Base-by-base conservation (phyloP, 2,888 invertebrate species). In the Galerucella nymphaeae region DNA sequence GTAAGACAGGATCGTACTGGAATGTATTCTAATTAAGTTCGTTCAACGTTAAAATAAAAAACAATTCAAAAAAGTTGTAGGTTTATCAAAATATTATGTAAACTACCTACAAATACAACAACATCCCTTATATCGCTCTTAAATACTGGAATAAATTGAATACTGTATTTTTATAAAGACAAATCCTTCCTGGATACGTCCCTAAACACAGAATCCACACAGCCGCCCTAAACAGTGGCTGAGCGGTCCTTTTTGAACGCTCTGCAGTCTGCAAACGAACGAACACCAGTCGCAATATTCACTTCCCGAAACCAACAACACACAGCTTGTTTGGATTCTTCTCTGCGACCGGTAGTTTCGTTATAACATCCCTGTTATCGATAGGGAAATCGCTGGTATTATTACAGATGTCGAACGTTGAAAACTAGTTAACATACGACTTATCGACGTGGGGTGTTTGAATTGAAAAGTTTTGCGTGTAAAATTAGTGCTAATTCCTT, bases 281-380 rank as follows among this genome's bases (percentile, higher is more conserved):
- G 61, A 62, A 62, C 61, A 41, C 38, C 18, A 61, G 41, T 61
- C 61, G 61, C 41, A 61, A 61, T 61, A 42, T 62, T 42, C 61
- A 42, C 42, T 62, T 62, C 61, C 61, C 61, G 61, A 62, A 62
- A 62, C 42, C 16, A 18, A 18, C 38, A 42, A 41, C 61, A 18
- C 11, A 45, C 61, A 62, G 61, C 61, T 62, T 62, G 42, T 42
- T 13, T 20, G 13, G 42, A 42, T 45, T 62, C 42, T 58, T 9
- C 42, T 58, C 9, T 18, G 18, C 53, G 18, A 18, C 61, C 41
- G 38, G 41, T 18, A 10, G 13, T 18, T 41, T 16, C 42, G 61
- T 62, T 41, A 14, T 45, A 45, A 42, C 42, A 13, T 42, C 42
- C 41, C 9, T 18, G 38, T 42, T 62, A 62, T 62, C 42, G 42